phyloP scores from a whole-genome alignment of 2,888 invertebrate species.

The Nezara viridula region DNA sequence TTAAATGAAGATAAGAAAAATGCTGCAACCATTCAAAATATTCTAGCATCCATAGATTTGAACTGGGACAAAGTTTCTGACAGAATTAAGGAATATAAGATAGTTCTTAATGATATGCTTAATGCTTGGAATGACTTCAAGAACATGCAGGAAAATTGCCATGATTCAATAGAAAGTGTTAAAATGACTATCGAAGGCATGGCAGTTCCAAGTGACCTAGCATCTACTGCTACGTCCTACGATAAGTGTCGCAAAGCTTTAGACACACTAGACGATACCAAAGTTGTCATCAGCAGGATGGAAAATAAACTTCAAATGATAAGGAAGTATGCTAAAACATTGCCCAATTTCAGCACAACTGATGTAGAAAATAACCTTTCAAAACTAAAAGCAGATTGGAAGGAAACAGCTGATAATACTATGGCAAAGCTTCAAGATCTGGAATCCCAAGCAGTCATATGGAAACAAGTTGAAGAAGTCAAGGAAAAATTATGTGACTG shows the following conservation, averaged over 20 bases:
- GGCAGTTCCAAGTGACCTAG: constrained; percentile 79
- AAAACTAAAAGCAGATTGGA: constrained; percentile 52
- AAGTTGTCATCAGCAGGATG: constrained; percentile 69
- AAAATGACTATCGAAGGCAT: constrained; percentile 72
- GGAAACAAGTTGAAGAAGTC: constrained; percentile 91
- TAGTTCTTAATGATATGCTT: constrained; percentile 78
- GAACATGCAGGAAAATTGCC: constrained; percentile 80
- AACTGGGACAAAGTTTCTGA: constrained; percentile 86
- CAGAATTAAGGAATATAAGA: constrained; percentile 70
- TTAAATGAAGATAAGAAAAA: constrained; percentile 87
- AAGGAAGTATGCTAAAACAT: constrained; percentile 77
- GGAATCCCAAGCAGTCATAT: constrained; percentile 91
- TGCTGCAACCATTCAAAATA: constrained; percentile 84
- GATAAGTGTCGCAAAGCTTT: constrained; percentile 82
- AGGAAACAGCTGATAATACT: neutral
- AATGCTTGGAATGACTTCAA: constrained; percentile 82
- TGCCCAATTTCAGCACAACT: constrained; percentile 77
- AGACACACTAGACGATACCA: constrained; percentile 72
- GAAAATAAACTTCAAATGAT: constrained; percentile 82
- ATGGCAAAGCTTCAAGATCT: constrained; percentile 71
- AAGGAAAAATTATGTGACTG: constrained; percentile 87
- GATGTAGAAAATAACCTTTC: constrained; percentile 68
- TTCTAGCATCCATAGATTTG: constrained; percentile 81
- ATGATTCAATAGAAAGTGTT: constrained; percentile 79
- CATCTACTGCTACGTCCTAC: constrained; percentile 74